Conservation (phyloP, 1,140 invertebrate species). For the Trinorchestia longiramus region DNA sequence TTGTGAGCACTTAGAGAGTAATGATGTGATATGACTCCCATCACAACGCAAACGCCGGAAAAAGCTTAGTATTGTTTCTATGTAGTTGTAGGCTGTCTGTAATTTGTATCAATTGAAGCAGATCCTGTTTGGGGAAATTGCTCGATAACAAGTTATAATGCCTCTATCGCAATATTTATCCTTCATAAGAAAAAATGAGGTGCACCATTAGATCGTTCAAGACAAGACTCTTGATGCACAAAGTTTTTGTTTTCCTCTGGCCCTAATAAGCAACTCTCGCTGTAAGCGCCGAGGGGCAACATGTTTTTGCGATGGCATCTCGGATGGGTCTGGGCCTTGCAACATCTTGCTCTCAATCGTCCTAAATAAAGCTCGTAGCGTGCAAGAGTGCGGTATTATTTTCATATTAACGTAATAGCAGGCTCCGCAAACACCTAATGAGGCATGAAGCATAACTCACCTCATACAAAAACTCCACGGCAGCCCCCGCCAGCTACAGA, state of each 20-base stretch:
- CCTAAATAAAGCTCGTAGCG: constrained; percentile 53
- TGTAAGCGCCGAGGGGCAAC: background rate
- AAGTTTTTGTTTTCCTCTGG: background rate
- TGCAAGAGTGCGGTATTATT: constrained; percentile 49
- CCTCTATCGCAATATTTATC: constrained; percentile 24
- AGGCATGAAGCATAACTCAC: constrained; percentile 53
- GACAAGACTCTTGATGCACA: background rate
- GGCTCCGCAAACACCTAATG: constrained; percentile 52
- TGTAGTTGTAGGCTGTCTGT: background rate
- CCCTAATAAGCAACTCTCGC: background rate
- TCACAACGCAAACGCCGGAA: background rate
- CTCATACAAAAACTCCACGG: background rate
- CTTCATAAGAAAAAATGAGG: background rate
- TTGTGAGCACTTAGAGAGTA: background rate
- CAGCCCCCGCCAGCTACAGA: background rate
- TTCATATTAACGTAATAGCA: constrained; percentile 46
- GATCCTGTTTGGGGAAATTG: constrained; percentile 1
- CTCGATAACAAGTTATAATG: constrained; percentile 37
- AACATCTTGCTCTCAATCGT: constrained; percentile 44
- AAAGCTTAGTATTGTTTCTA: background rate
- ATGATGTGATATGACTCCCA: background rate
- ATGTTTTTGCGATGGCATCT: background rate
- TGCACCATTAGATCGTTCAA: background rate
- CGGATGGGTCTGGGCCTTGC: constrained; percentile 1
- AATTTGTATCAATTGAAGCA: background rate